Base-by-base conservation (phyloP, 2,888 invertebrate genomes). In the Netelia virgata region DNA sequence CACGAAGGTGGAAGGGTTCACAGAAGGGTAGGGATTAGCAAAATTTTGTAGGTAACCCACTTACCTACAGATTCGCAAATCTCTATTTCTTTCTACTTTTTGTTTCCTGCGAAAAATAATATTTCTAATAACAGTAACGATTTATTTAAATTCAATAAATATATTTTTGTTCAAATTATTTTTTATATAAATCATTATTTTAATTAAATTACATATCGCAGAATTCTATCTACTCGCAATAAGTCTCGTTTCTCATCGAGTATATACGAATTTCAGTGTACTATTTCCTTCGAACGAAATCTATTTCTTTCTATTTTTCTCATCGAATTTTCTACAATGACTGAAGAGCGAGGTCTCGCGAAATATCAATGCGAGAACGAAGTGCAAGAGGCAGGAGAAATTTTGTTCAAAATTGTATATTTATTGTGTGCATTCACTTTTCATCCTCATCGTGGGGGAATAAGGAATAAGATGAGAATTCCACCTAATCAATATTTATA, bases 221-320 rank as follows among this genome's bases (percentile, higher is more conserved):
- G 14, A 1, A 3, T 47, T 47, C 10, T 47, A 14, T 47, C 47
- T 10, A 28, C 3, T 28, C 28, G 0, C 6, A 47, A 14, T 10
- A 47, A 0, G 2, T 14, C 47, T 47, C 47, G 14, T 47, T 11
- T 47, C 14, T 47, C 47, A 14, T 47, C 10, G 47, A 10, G 1
- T 14, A 11, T 47, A 11, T 14, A 14, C 8, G 5, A 43, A n/a
- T 72, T 59, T 20, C 28, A 20, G 20, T 20, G 20, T 41, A 20
- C 23, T 9, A 59, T 41, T 72, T 72, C 57, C 18, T 57, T 36
- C 14, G 6, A 57, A 72, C 16, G 20, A 59, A 72, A 59, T 59
- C 20, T 3, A 23, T 23, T 23, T 23, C 23, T 23, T 23, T 23
- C 23, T 23, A 1, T 20, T 41, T 72, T 72, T 72, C 41, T 11